Percentiles rank a stretch among this genome's conserved stretches.
phyloP scores from a whole-genome alignment of 1,140 invertebrate species.

The Elysia chlorotica region DNA sequence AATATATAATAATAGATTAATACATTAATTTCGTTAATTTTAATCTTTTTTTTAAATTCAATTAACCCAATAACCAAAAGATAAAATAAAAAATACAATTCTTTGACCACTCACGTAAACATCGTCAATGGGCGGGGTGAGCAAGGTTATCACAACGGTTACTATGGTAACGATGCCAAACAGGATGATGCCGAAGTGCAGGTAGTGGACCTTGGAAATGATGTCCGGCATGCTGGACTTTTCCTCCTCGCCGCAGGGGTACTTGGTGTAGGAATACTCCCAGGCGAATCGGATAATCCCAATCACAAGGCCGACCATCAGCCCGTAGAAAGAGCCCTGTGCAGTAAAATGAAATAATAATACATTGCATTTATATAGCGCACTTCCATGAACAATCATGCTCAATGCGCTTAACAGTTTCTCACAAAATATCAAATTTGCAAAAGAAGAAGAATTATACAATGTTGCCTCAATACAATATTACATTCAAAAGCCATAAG shows the following conservation, averaged over 20 bases:
- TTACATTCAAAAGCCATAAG: no score
- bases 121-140: conserved; percentile 56
- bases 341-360: conserved; percentile 22
- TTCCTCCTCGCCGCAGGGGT: conserved; percentile 48
- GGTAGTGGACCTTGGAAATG: conserved; percentile 60
- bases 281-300: conserved; percentile 63
- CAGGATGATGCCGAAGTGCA: conserved; percentile 62
- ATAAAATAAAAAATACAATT: no score
- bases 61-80: no score
- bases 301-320: conserved; percentile 65
- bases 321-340: conserved; percentile 67
- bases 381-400: no score
- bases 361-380: background rate
- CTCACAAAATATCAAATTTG: no score
- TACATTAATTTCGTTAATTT: no score
- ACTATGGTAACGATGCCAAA: conserved; percentile 53
- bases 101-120: conserved; percentile 56
- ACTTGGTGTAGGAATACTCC: conserved; percentile 53
- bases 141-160: conserved; percentile 52
- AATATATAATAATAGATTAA: no score
- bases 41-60: no score
- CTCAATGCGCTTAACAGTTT: no score
- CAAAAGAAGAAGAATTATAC: no score
- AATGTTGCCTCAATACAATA: no score
- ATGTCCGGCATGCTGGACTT: conserved; percentile 45